phyloP scores from a whole-genome alignment of 2,113 vertebrate genomes.

The Chionodraco myersi region DNA sequence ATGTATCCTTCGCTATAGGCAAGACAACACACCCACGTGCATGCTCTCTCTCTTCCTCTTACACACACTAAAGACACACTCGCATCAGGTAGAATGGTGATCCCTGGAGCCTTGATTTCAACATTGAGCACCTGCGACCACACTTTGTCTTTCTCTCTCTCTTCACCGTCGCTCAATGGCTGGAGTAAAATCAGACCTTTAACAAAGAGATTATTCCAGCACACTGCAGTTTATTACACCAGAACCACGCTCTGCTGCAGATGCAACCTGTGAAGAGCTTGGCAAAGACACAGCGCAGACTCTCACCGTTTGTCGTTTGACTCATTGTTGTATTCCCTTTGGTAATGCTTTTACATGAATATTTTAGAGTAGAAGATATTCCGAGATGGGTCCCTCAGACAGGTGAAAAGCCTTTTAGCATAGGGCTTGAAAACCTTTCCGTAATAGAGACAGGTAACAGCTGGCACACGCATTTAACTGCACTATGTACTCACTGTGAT shows the following conservation, averaged over 20 bases:
- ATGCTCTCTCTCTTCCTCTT: constrained; percentile 6
- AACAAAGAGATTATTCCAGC: constrained; percentile 63
- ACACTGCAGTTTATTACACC: constrained; percentile 59
- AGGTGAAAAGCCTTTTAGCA: constrained; percentile 29
- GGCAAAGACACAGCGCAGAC: constrained; percentile 10
- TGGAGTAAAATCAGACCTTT: constrained; percentile 62
- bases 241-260: constrained; percentile 45
- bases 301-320: constrained; percentile 21
- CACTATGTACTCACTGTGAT: constrained; percentile 33
- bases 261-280: constrained; percentile 28
- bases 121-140: constrained; percentile 26
- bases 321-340: constrained; percentile 15
- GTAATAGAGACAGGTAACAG: constrained; percentile 46
- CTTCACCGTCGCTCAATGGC: constrained; percentile 24
- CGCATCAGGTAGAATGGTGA: constrained; percentile 13
- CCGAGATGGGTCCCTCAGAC: not conserved
- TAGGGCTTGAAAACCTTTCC: constrained; percentile 5
- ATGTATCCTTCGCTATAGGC: constrained; percentile 33
- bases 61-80: not conserved
- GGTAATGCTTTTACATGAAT: constrained; percentile 45
- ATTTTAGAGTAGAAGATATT: constrained; percentile 33
- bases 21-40: constrained; percentile 38
- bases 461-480: constrained; percentile 42
- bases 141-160: constrained; percentile 14
- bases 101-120: constrained; percentile 11